Percentiles rank a stretch among this genome's conserved stretches.
phyloP scores from a whole-genome alignment of 2,888 invertebrate genomes.

The Hipparchia sbordonii region DNA sequence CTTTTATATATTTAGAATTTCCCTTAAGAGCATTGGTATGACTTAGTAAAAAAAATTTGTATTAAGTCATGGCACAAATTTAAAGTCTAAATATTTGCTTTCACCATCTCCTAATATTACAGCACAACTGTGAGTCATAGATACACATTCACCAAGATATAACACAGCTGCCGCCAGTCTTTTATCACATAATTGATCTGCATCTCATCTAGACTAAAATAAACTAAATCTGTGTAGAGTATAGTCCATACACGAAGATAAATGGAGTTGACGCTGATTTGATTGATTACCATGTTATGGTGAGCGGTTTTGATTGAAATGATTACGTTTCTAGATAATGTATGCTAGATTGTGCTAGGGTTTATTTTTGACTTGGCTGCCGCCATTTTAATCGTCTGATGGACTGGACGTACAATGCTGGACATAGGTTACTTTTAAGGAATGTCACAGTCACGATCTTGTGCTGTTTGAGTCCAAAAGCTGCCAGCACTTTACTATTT shows the following conservation, averaged over 20 bases:
- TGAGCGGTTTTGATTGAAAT: slow-evolving; percentile 23
- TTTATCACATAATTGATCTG: slow-evolving; percentile 33
- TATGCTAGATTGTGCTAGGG: slow-evolving; percentile 1
- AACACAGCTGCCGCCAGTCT: slow-evolving; percentile 5
- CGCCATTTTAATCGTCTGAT: neutral
- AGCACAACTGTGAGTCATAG: slow-evolving; percentile 1
- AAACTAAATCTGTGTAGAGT: slow-evolving; percentile 11
- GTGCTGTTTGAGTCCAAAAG: neutral
- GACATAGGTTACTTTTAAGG: too few relatives aligned
- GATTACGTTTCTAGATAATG: neutral
- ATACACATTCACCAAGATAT: slow-evolving; percentile 4
- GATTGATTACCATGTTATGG: slow-evolving; percentile 38
- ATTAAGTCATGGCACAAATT: neutral
- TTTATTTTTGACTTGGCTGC: neutral
- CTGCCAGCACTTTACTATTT: neutral
- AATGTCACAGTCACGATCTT: neutral
- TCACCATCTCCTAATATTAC: neutral
- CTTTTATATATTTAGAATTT: too few relatives aligned
- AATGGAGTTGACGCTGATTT: slow-evolving; percentile 34
- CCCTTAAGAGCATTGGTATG: too few relatives aligned
- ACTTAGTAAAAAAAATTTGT: too few relatives aligned
- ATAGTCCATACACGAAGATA: slow-evolving; percentile 15
- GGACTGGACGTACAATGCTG: neutral
- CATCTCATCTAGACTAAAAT: slow-evolving; percentile 28
- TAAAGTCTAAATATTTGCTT: neutral